Base-by-base conservation (phyloP, 2,888 invertebrate species). In the Tuberolachnus salignus region DNA sequence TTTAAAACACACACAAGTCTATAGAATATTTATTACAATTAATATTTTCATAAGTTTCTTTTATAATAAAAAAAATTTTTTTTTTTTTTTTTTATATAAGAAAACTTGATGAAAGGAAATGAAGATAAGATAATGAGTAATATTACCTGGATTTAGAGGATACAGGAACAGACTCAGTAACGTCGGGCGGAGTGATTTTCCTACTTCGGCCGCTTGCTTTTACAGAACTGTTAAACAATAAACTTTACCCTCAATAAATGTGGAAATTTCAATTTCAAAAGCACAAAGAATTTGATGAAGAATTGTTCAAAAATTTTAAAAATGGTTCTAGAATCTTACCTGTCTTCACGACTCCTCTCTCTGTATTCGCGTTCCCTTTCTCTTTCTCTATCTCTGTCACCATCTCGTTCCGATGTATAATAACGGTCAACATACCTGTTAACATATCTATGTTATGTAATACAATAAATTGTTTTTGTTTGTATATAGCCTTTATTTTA, bases 291-390 rank as follows among this genome's bases (percentile, higher is more conserved):
- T 70, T 80, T 69, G 21, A 80, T 72, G 21, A 69, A 61, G 63
- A 69, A 46, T 44, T 74, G 70, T 72, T 51, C 34, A 75, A 21
- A 64, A 55, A 71, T 34, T 63, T 55, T 21, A 51, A 55, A 72
- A 69, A 46, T 53, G 26, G 46, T 64, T 67, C 80, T 67, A 80
- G 80, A 64, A 80, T 84, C 87, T 88, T 86, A 92, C 92, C 91
- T 90, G 85, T 92, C 92, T 85, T 92, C 92, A 34, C 92, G 88
- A 85, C 92, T 92, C 83, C 92, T 88, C 82, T 92, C 92, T 82
- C 92, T 88, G 85, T 92, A 92, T 83, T 93, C 92, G 51, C 90
- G 86, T 84, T 88, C 92, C 85, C 88, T 84, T 82, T 87, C 87
- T 72, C 87, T 85, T 44, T 88, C 88, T 81, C 91, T 88, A 67